phyloP scores from a whole-genome alignment of 1,140 invertebrate species.

The Luehdorfia chinensis region DNA sequence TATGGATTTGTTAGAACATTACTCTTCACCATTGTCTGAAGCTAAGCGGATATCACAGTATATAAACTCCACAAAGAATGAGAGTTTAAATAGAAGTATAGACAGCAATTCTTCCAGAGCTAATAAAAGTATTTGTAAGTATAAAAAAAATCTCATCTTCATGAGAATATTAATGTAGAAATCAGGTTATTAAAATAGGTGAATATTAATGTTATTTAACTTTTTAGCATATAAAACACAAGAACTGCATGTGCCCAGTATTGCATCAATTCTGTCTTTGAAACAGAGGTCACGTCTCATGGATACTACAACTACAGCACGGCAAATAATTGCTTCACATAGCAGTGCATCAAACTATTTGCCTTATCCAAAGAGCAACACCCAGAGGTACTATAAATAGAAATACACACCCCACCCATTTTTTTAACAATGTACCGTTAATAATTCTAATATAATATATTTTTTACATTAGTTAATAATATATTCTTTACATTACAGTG shows the following conservation, averaged over 20 bases:
- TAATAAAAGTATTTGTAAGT: slow-evolving; percentile 27
- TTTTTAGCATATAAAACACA: slow-evolving; percentile 50
- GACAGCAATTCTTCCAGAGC: slow-evolving; percentile 10
- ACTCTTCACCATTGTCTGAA: slow-evolving; percentile 84
- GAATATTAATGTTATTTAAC: slow-evolving; percentile 11
- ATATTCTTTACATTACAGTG: no score
- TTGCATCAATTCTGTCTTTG: slow-evolving; percentile 73
- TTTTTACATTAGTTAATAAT: no score
- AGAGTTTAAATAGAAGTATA: slow-evolving; percentile 4
- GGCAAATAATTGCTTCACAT: slow-evolving; percentile 79
- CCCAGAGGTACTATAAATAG: slow-evolving; percentile 54
- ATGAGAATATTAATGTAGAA: no score
- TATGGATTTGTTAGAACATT: slow-evolving; percentile 84
- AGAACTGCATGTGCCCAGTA: slow-evolving; percentile 48
- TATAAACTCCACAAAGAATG: slow-evolving; percentile 17
- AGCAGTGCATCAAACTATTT: slow-evolving; percentile 42
- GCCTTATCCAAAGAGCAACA: slow-evolving; percentile 39
- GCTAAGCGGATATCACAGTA: slow-evolving; percentile 82
- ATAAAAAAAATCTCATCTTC: no score
- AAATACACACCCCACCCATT: no score
- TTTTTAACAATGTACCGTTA: no score
- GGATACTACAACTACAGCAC: slow-evolving; percentile 79
- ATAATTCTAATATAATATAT: no score
- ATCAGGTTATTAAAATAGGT: slow-evolving; percentile 2
- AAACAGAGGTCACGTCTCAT: slow-evolving; percentile 80